phyloP scores from a whole-genome alignment of 1,140 invertebrate genomes.

The Ceratina japonica region DNA sequence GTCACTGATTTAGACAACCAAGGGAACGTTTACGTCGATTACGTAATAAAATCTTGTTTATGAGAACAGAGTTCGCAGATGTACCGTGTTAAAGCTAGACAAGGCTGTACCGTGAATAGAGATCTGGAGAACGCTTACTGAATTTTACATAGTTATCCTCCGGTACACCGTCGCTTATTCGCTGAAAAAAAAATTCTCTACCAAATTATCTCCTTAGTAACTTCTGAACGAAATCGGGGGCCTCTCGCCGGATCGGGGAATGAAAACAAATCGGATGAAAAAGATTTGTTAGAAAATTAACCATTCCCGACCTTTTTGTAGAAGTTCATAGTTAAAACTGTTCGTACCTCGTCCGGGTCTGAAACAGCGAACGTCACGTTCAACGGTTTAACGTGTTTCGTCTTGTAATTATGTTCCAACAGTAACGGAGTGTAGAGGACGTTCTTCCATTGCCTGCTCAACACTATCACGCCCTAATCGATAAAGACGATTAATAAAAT shows the following conservation, averaged over 20 bases:
- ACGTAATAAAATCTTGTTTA: no score
- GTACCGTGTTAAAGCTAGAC: conserved; percentile 13
- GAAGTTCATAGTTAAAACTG: not conserved
- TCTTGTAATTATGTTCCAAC: conserved; percentile 93
- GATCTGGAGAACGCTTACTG: conserved; percentile 54
- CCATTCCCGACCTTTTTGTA: conserved; percentile 12
- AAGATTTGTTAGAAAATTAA: not conserved
- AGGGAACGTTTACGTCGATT: no score
- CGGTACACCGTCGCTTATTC: conserved; percentile 54
- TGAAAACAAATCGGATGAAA: no score
- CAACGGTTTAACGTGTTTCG: conserved; percentile 88
- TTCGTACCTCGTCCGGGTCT: conserved; percentile 85
- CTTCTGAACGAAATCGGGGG: conserved; percentile 33
- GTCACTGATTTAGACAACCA: no score
- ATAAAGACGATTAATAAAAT: conserved; percentile 26
- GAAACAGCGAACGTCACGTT: conserved; percentile 94
- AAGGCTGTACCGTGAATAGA: conserved; percentile 46
- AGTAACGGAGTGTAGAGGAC: conserved; percentile 95
- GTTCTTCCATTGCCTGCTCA: conserved; percentile 98
- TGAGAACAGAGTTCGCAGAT: not conserved
- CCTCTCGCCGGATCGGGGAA: not conserved
- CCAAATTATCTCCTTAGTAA: conserved; percentile 42
- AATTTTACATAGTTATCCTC: conserved; percentile 53
- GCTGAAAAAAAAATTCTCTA: conserved; percentile 63
- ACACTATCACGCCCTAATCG: conserved; percentile 89